A percentile compares a stretch with the other conserved stretches of the same genome.
These are phyloP conservation scores for Ancistrus triradiatus DNA, from an alignment of 2,113 vertebrate species.

Conservation along the genomic window DNA sequence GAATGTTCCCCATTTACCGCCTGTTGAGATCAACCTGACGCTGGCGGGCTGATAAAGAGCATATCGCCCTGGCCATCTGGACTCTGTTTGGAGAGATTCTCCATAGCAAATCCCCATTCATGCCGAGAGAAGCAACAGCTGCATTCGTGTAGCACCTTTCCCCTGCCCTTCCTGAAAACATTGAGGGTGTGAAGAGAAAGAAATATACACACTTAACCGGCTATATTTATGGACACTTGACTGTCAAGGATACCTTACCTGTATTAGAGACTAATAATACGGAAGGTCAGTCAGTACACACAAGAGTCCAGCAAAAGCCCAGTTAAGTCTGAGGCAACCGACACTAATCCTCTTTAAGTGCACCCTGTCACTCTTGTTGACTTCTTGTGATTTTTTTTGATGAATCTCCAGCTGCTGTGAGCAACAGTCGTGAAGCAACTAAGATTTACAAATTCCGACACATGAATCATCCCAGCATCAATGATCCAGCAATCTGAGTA, in stretches of 20 bases:
- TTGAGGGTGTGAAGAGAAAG: neutral
- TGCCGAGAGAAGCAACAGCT: conserved; percentile 43
- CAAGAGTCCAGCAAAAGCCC: neutral
- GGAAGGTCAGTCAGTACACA: neutral
- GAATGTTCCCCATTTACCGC: conserved; percentile 51
- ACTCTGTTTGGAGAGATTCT: conserved; percentile 53
- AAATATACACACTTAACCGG: no score
- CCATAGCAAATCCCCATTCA: conserved; percentile 41
- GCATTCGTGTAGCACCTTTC: conserved; percentile 25
- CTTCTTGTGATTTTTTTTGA: no score
- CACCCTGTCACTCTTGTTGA: no score
- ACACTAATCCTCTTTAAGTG: conserved; percentile 14
- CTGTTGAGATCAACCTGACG: conserved; percentile 56
- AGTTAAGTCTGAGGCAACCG: neutral
- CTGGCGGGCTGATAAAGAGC: conserved; percentile 57
- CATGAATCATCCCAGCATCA: conserved; percentile 16
- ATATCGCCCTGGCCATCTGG: conserved; percentile 61
- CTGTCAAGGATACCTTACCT: no score
- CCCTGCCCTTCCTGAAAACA: neutral
- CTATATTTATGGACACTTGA: neutral
- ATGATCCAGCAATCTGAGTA: conserved; percentile 16
- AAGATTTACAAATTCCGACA: neutral
- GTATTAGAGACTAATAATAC: neutral
- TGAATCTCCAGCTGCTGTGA: conserved; percentile 3
- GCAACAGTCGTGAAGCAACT: neutral